A percentile compares a stretch with the other conserved stretches of the same genome.
phyloP scores from a whole-genome alignment of 2,797 vertebrate species.

The Merluccius polli region DNA sequence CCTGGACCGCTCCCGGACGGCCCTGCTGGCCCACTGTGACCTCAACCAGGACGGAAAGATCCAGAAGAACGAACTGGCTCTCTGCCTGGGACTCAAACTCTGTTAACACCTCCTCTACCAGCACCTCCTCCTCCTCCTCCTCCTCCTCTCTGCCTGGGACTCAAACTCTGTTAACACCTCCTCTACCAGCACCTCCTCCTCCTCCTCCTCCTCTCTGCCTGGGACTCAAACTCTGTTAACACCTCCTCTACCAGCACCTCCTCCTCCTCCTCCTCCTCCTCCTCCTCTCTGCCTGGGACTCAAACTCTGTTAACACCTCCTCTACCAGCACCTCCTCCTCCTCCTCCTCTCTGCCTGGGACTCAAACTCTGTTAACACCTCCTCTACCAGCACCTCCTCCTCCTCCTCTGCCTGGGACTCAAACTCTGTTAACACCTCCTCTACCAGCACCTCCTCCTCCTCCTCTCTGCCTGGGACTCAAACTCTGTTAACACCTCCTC shows the following conservation, averaged over 20 bases:
- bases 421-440: conserved; percentile 53
- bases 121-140: not conserved
- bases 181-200: not conserved
- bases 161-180: conserved; percentile 65
- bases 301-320: conserved; percentile 66
- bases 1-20: conserved; percentile 85
- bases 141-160: not conserved
- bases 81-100: conserved; percentile 88
- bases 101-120: conserved; percentile 49
- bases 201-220: not conserved
- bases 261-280: not conserved
- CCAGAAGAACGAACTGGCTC: conserved; percentile 91
- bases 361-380: conserved; percentile 62
- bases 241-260: too few species aligned
- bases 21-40: conserved; percentile 87
- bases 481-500: too few species aligned
- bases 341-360: too few species aligned
- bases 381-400: not conserved
- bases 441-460: too few species aligned
- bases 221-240: conserved; percentile 64
- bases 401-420: not conserved
- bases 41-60: conserved; percentile 91
- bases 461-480: too few species aligned
- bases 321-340: conserved; percentile 23
- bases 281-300: not conserved